Evolutionary conservation across 2,888 invertebrate species (phyloP), one percentile per base, ranked within the genome.

Genomic region (Keiferia lycopersicella): DNA sequence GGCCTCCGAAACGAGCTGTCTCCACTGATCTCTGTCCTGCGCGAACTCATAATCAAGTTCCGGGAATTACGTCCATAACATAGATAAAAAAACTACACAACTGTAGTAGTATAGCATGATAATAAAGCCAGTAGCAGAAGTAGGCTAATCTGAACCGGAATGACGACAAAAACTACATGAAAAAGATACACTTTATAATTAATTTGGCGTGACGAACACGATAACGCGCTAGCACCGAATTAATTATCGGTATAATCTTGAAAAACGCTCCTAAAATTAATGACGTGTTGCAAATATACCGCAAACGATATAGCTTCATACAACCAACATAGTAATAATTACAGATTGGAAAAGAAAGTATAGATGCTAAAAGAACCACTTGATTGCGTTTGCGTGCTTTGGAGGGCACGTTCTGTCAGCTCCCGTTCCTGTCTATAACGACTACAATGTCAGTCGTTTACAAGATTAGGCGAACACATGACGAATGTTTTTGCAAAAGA

Each of bases 241-340:
- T 53, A 53, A 22, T 53, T 53, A 53, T 14, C 30, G 16, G 30
- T n/a, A 1, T 22, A 22, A 26, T 16, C 34, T n/a, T n/a, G 56
- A 56, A 56, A 56, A 56, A 56, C 16, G 34, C 12, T 34, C 12
- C 22, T 30, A 1, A 57, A 57, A 22, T 57, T 57, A 57, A 57
- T 57, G 56, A n/a, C n/a, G 30, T 34, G 56, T 57, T 51, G 12
- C 51, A 51, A 51, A 51, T 18, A 48, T 20, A n/a, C 10, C 51
- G 2, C 8, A 4, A 34, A 34, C 45, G n/a, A n/a, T n/a, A 45
- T 45, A 45, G 45, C 45, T 45, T 45, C 45, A 45, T n/a, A 45
- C n/a, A n/a, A 16, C n/a, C 3, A n/a, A 41, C 14, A 1, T 11
- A n/a, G 14, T 41, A 41, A 41, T 45, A 45, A 45, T 3, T 45